phyloP scores from a whole-genome alignment of 1,140 invertebrate species.

The Monochamus saltuarius region DNA sequence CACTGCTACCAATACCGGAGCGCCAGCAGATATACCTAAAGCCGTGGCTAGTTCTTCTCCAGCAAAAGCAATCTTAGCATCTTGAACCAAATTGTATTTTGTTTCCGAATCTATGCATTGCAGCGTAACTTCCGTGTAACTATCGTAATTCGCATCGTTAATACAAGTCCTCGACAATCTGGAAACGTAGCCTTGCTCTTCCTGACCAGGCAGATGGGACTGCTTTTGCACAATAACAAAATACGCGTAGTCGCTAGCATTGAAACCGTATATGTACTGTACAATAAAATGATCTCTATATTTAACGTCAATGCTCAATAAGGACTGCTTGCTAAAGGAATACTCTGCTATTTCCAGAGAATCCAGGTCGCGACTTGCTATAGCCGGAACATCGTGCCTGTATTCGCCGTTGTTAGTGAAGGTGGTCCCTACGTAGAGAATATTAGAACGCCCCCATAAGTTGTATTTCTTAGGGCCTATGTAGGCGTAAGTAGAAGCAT shows the following conservation, averaged over 20 bases:
- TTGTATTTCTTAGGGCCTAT: conserved; percentile 88
- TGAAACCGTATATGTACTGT: conserved; percentile 94
- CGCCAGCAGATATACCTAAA: conserved; percentile 74
- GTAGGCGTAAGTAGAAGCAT: conserved; percentile 90
- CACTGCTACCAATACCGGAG: conserved; percentile 76
- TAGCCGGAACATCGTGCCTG: conserved; percentile 91
- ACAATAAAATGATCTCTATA: conserved; percentile 93
- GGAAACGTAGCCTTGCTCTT: conserved; percentile 87
- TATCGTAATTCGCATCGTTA: conserved; percentile 90
- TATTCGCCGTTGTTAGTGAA: conserved; percentile 91
- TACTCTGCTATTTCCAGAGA: conserved; percentile 77
- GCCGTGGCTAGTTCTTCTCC: conserved; percentile 77
- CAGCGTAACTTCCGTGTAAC: conserved; percentile 92
- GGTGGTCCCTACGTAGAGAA: conserved; percentile 92
- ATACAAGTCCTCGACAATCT: conserved; percentile 90
- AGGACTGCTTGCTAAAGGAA: conserved; percentile 83
- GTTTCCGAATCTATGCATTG: conserved; percentile 69
- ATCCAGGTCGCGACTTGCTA: conserved; percentile 81
- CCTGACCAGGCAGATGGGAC: conserved; percentile 82
- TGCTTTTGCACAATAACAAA: conserved; percentile 94
- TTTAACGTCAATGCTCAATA: conserved; percentile 89
- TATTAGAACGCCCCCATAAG: conserved; percentile 72
- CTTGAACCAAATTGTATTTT: conserved; percentile 88
- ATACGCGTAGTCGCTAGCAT: conserved; percentile 91
- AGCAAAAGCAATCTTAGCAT: conserved; percentile 81